Percentiles rank a stretch among this genome's conserved stretches.
Conservation (phyloP, 2,797 vertebrate species). For the Bradypodion pumilum region DNA sequence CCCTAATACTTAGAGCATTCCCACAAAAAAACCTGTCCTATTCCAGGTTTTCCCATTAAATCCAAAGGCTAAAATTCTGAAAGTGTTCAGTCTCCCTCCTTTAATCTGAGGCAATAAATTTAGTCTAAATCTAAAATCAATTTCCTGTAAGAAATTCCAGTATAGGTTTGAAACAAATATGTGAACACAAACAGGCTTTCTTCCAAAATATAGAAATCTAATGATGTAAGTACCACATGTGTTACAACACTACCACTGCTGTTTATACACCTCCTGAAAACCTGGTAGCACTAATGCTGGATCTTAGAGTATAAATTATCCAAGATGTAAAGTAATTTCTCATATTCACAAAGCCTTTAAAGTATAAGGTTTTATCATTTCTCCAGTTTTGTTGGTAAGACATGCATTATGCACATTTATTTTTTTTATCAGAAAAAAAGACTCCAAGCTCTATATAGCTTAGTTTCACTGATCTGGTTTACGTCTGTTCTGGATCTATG, state of each 20-base stretch:
- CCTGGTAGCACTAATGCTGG: background rate
- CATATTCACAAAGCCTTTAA: background rate
- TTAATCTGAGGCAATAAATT: constrained; percentile 49
- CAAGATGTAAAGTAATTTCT: background rate
- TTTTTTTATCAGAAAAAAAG: background rate
- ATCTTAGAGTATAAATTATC: background rate
- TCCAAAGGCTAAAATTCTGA: constrained; percentile 48
- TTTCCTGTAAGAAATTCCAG: constrained; percentile 52
- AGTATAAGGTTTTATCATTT: background rate
- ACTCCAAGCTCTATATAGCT: background rate
- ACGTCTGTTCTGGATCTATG: constrained; percentile 32
- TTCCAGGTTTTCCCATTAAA: constrained; percentile 60
- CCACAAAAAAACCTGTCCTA: constrained; percentile 32
- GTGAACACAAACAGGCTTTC: background rate
- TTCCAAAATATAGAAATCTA: constrained; percentile 41
- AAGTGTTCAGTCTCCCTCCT: constrained; percentile 44
- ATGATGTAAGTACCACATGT: constrained; percentile 17
- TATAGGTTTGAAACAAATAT: background rate
- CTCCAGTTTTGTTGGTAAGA: background rate
- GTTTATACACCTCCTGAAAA: background rate
- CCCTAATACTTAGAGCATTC: constrained; percentile 26
- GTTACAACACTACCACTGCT: background rate
- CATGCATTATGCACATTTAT: background rate
- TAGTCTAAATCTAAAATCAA: constrained; percentile 33
- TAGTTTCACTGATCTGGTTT: constrained; percentile 28